phyloP scores from a whole-genome alignment of 2,888 invertebrate genomes.

The Syritta pipiens region DNA sequence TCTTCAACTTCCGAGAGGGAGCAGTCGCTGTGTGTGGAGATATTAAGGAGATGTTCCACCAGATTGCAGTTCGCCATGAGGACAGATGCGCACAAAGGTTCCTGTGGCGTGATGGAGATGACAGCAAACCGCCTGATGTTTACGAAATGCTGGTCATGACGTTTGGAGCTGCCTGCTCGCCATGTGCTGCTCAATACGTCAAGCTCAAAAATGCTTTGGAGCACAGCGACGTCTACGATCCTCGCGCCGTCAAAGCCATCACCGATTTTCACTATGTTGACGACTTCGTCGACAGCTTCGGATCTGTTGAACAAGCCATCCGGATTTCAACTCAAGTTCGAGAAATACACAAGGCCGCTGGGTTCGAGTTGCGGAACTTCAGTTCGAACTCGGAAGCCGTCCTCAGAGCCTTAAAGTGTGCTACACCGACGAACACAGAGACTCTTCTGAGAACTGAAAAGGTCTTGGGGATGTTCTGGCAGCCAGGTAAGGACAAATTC shows the following conservation, averaged over 20 bases:
- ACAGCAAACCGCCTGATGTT: background rate
- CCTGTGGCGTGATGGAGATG: slow-evolving; percentile 70
- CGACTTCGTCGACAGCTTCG: slow-evolving; percentile 5
- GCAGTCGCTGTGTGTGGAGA: slow-evolving; percentile 72
- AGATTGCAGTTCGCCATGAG: slow-evolving; percentile 45
- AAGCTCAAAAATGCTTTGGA: too few species aligned
- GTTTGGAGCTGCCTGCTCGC: too few species aligned
- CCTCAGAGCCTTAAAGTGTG: too few species aligned
- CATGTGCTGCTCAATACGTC: too few species aligned
- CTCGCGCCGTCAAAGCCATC: slow-evolving; percentile 15
- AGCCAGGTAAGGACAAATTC: too few species aligned
- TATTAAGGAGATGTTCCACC: slow-evolving; percentile 71
- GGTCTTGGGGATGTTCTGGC: too few species aligned
- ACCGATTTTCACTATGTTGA: slow-evolving; percentile 14
- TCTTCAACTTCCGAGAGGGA: slow-evolving; percentile 74
- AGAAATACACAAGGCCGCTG: background rate
- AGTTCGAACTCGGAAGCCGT: too few species aligned
- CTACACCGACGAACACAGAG: too few species aligned
- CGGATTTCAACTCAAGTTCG: background rate
- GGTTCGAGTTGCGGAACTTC: too few species aligned
- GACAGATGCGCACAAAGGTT: slow-evolving; percentile 73
- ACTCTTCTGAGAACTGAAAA: too few species aligned
- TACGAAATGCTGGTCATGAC: too few species aligned
- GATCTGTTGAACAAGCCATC: background rate
- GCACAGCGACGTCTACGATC: too few species aligned